These are phyloP conservation scores for Glaucomys volans DNA, from an alignment of 2,113 vertebrate genomes.

Conservation along the genomic window DNA sequence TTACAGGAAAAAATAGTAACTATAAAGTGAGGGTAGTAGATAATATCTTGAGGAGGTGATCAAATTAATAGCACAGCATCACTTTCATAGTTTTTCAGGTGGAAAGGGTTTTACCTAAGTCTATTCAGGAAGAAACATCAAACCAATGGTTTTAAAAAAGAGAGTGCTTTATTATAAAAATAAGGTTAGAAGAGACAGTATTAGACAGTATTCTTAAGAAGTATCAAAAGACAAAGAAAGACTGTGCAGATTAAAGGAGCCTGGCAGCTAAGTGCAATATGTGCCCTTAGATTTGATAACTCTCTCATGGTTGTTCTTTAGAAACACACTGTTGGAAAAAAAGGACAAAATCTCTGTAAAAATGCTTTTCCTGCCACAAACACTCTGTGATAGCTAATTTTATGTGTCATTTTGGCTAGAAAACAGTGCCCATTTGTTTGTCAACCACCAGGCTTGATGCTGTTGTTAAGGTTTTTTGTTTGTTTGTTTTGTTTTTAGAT, in stretches of 20 bases:
- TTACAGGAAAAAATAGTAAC: not conserved
- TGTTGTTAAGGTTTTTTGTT: not conserved
- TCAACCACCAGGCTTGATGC: not conserved
- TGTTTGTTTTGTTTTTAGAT: not conserved
- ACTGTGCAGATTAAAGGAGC: not conserved
- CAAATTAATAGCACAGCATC: not conserved
- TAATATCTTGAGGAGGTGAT: not conserved
- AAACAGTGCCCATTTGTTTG: not conserved
- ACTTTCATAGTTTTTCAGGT: not conserved
- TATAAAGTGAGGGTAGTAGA: not conserved
- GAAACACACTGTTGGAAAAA: not conserved
- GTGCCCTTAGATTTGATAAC: not conserved
- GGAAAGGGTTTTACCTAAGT: not conserved
- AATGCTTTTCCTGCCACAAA: not conserved
- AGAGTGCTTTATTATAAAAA: not conserved
- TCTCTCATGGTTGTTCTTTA: not conserved
- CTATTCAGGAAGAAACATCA: not conserved
- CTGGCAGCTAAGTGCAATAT: not conserved
- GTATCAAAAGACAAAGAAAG: not conserved
- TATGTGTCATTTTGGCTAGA: not conserved
- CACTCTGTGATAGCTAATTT: not conserved
- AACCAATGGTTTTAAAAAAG: not conserved
- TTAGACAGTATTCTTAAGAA: not conserved
- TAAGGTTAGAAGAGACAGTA: not conserved
- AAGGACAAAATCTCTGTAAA: not conserved